phyloP scores from a whole-genome alignment of 2,113 vertebrate species.

The Sapayoa aenigma region DNA sequence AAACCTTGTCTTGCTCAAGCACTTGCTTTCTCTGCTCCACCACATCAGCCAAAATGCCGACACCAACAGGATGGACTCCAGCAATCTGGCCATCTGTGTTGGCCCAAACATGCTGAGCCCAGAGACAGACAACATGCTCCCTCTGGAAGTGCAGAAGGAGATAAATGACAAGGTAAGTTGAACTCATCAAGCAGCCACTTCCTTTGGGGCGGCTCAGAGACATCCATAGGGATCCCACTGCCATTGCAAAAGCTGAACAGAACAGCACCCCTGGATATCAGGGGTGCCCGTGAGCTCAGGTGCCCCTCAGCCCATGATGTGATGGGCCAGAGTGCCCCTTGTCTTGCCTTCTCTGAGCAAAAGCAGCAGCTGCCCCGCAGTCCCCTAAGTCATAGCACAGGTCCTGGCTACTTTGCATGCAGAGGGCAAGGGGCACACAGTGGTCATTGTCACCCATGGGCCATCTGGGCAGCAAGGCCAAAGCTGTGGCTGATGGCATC shows the following conservation, averaged over 20 bases:
- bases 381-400: not conserved
- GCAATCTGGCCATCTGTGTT: constrained; percentile 89
- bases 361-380: not conserved
- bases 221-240: not conserved
- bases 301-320: not conserved
- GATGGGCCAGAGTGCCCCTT: not conserved
- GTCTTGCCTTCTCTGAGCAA: not conserved
- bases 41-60: constrained; percentile 78
- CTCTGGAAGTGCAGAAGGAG: constrained; percentile 77
- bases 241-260: not conserved
- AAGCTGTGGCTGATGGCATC: not conserved
- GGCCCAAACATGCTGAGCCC: constrained; percentile 86
- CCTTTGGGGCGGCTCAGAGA: not conserved
- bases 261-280: not conserved
- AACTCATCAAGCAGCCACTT: not conserved
- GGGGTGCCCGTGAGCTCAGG: not conserved
- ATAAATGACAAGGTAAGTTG: constrained; percentile 74
- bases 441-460: not conserved
- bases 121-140: constrained; percentile 20
- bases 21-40: constrained; percentile 80
- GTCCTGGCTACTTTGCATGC: not conserved
- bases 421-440: not conserved
- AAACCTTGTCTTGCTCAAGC: constrained; percentile 71
- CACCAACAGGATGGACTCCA: constrained; percentile 86
- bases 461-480: not conserved